Base-by-base conservation (phyloP, 1,140 invertebrate genomes). In the Armadillidium nasatum region DNA sequence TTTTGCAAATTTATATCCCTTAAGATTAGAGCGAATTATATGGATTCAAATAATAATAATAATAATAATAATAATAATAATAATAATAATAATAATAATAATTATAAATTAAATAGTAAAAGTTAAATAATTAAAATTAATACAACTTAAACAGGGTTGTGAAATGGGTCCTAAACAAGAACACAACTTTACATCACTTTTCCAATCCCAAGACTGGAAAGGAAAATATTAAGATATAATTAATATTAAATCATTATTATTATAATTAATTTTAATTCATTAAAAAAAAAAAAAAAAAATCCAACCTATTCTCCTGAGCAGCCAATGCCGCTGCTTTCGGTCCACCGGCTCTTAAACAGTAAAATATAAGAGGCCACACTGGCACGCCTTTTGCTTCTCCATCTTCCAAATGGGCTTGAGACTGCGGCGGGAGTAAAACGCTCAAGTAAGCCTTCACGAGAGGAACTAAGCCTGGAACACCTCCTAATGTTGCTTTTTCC, bases 361-460 rank as follows among this genome's bases (percentile, higher is more conserved):
- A 80, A 72, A 75, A 81, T 60, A 81, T 76, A 22, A 81, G 73
- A 1, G 80, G 78, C 81, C 81, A 81, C 7, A 78, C 81, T 7
- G 81, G 81, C 43, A 74, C 78, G 19, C 78, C 75, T 10, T 67
- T 60, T 21, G 76, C 78, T 23, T 67, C 73, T 10, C 76, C 77
- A 60, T 78, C 78, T 60, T 80, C 81, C 69, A 80, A 74, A 6
- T 75, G 72, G 10, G 78, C 13, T 0, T 44, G 11, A 9, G 72
- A 44, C 43, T 76, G 72, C 0, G 72, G 44, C 7, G 76, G 74
- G n/a, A 80, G 22, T 3, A 77, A 76, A 19, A 81, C 81, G 10
- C 74, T 74, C 72, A 81, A 66, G 66, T 75, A 81, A 1, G 76
- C 77, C n/a, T 77, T 75, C 69, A 81, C 78, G n/a, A 81, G 75